phyloP scores from a whole-genome alignment of 2,113 vertebrate species.

The Murina feae region DNA sequence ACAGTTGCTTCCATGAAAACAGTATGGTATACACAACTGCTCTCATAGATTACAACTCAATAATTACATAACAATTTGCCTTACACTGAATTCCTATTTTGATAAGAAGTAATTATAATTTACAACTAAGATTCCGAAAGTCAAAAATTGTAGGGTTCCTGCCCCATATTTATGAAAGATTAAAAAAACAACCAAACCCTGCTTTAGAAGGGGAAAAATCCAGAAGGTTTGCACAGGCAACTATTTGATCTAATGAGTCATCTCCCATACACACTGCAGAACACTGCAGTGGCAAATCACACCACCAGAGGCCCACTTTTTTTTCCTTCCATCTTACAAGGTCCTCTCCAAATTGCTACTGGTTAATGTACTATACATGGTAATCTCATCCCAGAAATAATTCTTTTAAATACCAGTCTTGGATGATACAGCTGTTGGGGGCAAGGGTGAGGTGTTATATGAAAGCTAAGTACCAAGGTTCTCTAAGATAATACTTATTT shows the following conservation, averaged over 20 bases:
- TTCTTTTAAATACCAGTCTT: not conserved
- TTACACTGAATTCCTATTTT: constrained; percentile 60
- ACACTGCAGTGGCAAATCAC: constrained; percentile 71
- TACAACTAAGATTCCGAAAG: not conserved
- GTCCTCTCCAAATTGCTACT: not conserved
- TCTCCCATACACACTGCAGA: constrained; percentile 29
- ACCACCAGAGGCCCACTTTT: not conserved
- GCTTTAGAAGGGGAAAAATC: constrained; percentile 67
- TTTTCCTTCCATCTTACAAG: not conserved
- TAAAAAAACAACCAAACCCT: constrained; percentile 53
- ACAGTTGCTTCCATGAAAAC: not conserved
- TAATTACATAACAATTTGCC: not conserved
- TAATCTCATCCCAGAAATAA: constrained; percentile 25
- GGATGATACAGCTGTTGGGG: not conserved
- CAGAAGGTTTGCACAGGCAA: constrained; percentile 65
- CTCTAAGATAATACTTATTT: not conserved
- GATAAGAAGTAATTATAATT: constrained; percentile 21
- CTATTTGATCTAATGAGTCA: constrained; percentile 81
- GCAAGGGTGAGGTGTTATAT: not conserved
- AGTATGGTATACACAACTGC: not conserved
- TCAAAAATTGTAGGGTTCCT: constrained; percentile 32
- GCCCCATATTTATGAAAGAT: constrained; percentile 3
- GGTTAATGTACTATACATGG: not conserved
- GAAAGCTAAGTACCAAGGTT: constrained; percentile 23
- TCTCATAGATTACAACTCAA: constrained; percentile 10